Percentiles rank a stretch among this genome's conserved stretches.
Evolutionary conservation across 2,113 vertebrate genomes (phyloP).

Genomic region (Taxidea taxus): DNA sequence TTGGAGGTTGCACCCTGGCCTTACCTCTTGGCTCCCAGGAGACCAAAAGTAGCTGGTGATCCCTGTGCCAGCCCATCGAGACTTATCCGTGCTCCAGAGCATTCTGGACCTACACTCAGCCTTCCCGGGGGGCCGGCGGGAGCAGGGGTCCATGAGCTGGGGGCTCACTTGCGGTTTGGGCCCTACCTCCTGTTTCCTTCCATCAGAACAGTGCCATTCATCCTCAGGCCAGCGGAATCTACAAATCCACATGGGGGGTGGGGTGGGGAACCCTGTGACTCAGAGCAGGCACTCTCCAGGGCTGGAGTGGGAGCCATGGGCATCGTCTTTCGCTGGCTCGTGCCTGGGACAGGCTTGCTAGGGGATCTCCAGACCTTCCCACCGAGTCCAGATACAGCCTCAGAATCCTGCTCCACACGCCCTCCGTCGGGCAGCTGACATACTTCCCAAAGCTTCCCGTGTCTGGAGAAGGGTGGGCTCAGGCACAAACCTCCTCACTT

Average conservation of each 20-base stretch:
- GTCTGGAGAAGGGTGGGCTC: background rate
- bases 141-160: background rate
- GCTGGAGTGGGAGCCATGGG: background rate
- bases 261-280: background rate
- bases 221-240: background rate
- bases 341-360: background rate
- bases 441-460: background rate
- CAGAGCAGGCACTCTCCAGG: background rate
- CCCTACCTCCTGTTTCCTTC: background rate
- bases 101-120: background rate
- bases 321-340: rapidly evolving
- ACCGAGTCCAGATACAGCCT: background rate
- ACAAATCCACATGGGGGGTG: background rate
- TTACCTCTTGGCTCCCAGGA: background rate
- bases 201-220: background rate
- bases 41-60: background rate
- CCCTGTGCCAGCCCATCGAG: background rate
- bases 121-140: background rate
- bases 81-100: background rate
- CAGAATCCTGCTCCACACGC: background rate
- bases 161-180: background rate
- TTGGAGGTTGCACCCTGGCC: background rate
- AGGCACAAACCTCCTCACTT: background rate
- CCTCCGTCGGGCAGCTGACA: rapidly evolving
- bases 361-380: background rate